A percentile compares a stretch with the other conserved stretches of the same genome.
phyloP scores from a whole-genome alignment of 2,113 vertebrate species.

The Heterotis niloticus region DNA sequence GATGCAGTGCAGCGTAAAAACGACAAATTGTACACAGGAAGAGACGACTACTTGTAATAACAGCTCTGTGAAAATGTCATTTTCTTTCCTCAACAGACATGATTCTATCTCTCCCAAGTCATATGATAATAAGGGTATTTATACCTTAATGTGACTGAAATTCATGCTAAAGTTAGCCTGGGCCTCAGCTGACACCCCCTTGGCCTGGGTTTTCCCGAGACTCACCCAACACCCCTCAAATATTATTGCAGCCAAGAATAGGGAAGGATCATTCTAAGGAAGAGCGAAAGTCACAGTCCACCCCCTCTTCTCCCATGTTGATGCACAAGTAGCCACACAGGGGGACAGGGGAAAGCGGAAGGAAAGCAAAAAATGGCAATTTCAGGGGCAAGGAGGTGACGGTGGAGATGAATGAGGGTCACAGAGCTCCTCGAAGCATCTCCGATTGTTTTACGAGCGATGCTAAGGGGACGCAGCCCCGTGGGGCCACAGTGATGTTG shows the following conservation, averaged over 20 bases:
- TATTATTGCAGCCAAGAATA: conserved; percentile 45
- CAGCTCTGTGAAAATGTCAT: conserved; percentile 48
- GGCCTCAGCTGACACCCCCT: conserved; percentile 54
- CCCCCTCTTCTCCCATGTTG: conserved; percentile 71
- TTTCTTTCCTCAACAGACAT: conserved; percentile 38
- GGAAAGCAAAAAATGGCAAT: not conserved
- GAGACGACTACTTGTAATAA: conserved; percentile 25
- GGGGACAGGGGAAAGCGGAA: not conserved
- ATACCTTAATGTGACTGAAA: conserved; percentile 53
- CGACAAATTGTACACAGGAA: too few species aligned
- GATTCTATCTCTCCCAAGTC: conserved; percentile 29
- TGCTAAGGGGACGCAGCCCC: too few species aligned
- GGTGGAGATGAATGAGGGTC: not conserved
- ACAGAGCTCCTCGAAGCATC: not conserved
- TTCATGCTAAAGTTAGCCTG: conserved; percentile 61
- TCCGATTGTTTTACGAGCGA: not conserved
- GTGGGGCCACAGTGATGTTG: too few species aligned
- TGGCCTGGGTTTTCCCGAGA: conserved; percentile 56
- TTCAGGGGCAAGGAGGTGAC: not conserved
- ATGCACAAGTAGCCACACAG: conserved; percentile 34
- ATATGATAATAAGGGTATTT: conserved; percentile 52
- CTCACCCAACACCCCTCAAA: conserved; percentile 49
- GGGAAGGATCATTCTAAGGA: conserved; percentile 54
- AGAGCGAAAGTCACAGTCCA: conserved; percentile 43
- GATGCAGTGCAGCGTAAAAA: too few species aligned